phyloP scores from a whole-genome alignment of 2,113 vertebrate species.

The Leptosomus discolor region DNA sequence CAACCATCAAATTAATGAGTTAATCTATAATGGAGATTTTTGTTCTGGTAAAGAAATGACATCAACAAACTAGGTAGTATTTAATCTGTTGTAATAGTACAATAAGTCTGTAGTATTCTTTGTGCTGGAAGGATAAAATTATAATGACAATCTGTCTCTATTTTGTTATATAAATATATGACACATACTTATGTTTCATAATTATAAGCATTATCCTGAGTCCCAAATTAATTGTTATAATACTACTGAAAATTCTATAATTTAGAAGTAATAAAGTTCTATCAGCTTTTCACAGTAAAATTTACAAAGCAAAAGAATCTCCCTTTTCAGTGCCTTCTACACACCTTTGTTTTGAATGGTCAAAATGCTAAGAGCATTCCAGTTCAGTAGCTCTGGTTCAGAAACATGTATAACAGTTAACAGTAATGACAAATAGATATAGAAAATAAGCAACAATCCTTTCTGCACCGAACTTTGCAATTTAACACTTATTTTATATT shows the following conservation, averaged over 20 bases:
- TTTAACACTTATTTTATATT: constrained; percentile 79
- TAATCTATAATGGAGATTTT: background rate
- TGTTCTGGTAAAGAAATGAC: background rate
- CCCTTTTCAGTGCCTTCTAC: background rate
- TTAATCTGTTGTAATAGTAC: background rate
- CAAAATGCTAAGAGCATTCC: constrained; percentile 51
- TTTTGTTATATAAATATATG: background rate
- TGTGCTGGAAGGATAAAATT: background rate
- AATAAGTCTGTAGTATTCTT: background rate
- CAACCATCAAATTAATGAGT: background rate
- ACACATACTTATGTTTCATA: background rate
- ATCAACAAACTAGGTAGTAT: background rate
- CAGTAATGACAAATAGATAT: constrained; percentile 52
- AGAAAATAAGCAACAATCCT: constrained; percentile 55
- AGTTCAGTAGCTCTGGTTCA: constrained; percentile 42
- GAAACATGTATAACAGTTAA: constrained; percentile 39
- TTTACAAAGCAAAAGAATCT: constrained; percentile 50
- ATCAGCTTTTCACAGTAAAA: constrained; percentile 40
- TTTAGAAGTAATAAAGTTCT: constrained; percentile 41
- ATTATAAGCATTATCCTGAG: background rate
- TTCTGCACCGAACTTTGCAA: constrained; percentile 67
- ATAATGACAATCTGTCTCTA: background rate
- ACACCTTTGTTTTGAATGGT: constrained; percentile 54
- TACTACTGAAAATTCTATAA: background rate
- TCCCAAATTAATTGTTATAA: background rate